These are phyloP conservation scores for Pluvialis apricaria DNA, from an alignment of 2,113 vertebrate genomes.

Conservation along the genomic window DNA sequence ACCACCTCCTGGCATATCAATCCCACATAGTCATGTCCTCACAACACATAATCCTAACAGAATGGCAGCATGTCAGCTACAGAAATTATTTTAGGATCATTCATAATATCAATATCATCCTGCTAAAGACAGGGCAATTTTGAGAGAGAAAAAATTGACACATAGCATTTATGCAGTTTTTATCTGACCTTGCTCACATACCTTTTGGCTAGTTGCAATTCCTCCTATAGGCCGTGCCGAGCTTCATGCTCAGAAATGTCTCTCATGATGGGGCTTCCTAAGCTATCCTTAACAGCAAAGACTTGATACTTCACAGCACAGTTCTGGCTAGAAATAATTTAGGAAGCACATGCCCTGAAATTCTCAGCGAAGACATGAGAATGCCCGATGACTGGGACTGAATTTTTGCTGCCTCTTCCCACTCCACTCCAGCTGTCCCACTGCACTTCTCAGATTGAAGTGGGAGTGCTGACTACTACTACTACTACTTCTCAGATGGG, in stretches of 20 bases:
- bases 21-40: neutral
- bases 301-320: neutral
- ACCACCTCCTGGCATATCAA: neutral
- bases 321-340: slow-evolving; percentile 7
- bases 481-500: neutral
- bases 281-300: neutral
- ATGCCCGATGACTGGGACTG: neutral
- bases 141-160: neutral
- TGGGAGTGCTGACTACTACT: neutral
- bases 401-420: slow-evolving; percentile 7
- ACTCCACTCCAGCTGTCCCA: slow-evolving; percentile 1
- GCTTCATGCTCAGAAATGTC: neutral
- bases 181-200: neutral
- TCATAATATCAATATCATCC: neutral
- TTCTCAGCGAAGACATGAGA: neutral
- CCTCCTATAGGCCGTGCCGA: neutral
- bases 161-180: neutral
- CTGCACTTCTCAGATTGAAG: neutral
- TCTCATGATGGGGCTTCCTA: neutral
- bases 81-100: neutral
- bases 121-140: neutral
- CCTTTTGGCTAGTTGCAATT: neutral
- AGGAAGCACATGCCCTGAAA: neutral
- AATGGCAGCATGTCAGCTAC: neutral
- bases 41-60: neutral